These are phyloP conservation scores for Cygnus olor DNA, from an alignment of 2,797 vertebrate genomes.

Conservation along the genomic window DNA sequence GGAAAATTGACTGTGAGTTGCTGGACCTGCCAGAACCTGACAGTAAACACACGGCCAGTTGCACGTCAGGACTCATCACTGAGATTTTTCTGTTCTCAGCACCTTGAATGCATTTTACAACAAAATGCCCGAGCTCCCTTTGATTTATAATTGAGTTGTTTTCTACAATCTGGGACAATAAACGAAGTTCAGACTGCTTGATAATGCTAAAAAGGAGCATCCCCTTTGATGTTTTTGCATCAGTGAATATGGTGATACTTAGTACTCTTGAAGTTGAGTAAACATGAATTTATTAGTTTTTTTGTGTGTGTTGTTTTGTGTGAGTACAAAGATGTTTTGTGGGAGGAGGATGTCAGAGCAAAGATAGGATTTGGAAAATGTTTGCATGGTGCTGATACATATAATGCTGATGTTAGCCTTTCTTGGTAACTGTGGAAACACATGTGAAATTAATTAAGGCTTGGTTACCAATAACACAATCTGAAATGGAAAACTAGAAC, in stretches of 20 bases:
- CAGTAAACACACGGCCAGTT: rapidly evolving
- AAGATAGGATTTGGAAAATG: neutral
- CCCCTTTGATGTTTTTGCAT: neutral
- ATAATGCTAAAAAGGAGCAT: neutral
- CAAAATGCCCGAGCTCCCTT: constrained; percentile 13
- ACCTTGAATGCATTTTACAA: constrained; percentile 14
- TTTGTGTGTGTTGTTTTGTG: neutral
- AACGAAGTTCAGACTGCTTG: neutral
- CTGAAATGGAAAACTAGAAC: constrained; percentile 23
- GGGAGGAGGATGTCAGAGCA: neutral
- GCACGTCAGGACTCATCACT: neutral
- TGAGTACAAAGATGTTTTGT: neutral
- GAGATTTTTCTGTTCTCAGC: neutral
- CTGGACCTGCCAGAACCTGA: constrained; percentile 40
- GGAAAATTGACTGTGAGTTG: neutral
- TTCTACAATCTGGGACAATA: neutral
- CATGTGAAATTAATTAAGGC: constrained; percentile 32
- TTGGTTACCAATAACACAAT: constrained; percentile 12
- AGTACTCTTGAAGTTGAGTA: neutral
- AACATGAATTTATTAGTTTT: neutral
- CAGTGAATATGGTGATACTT: neutral
- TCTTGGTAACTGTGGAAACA: neutral
- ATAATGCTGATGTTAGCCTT: neutral
- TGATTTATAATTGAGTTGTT: constrained; percentile 20
- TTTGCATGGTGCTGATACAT: neutral